phyloP scores from a whole-genome alignment of 2,113 vertebrate genomes.

The Apodemus speciosus region DNA sequence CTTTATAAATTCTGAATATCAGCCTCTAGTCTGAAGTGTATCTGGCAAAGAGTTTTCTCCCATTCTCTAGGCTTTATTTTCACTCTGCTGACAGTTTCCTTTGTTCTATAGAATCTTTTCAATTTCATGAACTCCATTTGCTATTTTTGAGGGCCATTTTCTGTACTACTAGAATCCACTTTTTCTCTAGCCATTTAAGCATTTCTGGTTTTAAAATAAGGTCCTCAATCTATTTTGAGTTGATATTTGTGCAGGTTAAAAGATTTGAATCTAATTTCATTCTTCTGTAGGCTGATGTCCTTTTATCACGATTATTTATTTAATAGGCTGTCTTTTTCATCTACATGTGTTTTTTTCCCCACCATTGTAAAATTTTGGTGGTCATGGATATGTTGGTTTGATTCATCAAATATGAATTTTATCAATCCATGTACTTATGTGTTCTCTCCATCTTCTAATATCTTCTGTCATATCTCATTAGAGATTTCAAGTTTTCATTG shows the following conservation, averaged over 20 bases:
- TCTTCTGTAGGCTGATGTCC: background rate
- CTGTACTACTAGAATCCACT: background rate
- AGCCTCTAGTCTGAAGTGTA: background rate
- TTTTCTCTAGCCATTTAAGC: background rate
- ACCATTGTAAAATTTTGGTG: background rate
- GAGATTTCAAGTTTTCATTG: background rate
- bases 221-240: background rate
- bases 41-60: background rate
- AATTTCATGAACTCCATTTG: background rate
- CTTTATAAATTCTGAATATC: background rate
- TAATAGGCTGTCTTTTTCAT: background rate
- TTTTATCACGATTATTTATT: background rate
- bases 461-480: background rate
- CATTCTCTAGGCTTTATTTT: background rate
- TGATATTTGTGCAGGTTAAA: background rate
- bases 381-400: background rate
- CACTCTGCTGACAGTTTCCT: background rate
- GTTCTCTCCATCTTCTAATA: background rate
- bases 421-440: background rate
- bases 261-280: background rate
- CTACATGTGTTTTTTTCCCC: background rate
- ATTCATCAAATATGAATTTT: background rate
- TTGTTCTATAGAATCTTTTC: background rate
- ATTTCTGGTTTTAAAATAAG: background rate
- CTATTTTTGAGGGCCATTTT: background rate